phyloP scores from a whole-genome alignment of 2,888 invertebrate genomes.

The Deroplatys truncata region DNA sequence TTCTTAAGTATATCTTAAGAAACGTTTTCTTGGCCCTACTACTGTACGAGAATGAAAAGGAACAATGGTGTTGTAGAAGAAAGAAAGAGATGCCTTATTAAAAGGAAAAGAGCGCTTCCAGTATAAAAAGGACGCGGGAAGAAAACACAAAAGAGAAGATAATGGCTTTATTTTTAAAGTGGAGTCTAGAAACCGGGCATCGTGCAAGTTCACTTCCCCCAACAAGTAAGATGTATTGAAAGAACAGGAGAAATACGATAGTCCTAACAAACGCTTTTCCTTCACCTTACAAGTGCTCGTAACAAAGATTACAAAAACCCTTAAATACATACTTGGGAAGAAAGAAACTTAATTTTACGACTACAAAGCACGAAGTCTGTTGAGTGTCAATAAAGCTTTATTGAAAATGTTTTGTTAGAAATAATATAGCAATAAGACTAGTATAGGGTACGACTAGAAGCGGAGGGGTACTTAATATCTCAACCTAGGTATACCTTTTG shows the following conservation, averaged over 20 bases:
- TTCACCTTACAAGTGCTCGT: background rate
- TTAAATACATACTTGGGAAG: no score
- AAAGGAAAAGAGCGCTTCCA: background rate
- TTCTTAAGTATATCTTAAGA: no score
- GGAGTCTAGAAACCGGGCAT: background rate
- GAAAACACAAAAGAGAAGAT: background rate
- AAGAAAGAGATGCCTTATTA: background rate
- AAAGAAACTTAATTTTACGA: no score
- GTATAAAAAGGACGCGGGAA: background rate
- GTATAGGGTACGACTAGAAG: no score
- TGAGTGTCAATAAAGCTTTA: no score
- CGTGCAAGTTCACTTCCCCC: background rate
- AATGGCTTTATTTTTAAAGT: background rate
- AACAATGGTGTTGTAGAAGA: background rate
- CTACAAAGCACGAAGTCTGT: no score
- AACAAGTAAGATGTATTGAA: background rate
- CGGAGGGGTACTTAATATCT: no score
- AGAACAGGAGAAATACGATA: background rate
- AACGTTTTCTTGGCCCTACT: background rate
- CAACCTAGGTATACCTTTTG: no score
- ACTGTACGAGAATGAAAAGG: background rate
- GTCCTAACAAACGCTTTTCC: background rate
- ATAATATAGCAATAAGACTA: no score
- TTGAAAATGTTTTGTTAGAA: no score
- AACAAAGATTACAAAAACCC: no score